A percentile compares a stretch with the other conserved stretches of the same genome.
Conservation (phyloP, 2,113 vertebrate species). For the Colossoma macropomum region DNA sequence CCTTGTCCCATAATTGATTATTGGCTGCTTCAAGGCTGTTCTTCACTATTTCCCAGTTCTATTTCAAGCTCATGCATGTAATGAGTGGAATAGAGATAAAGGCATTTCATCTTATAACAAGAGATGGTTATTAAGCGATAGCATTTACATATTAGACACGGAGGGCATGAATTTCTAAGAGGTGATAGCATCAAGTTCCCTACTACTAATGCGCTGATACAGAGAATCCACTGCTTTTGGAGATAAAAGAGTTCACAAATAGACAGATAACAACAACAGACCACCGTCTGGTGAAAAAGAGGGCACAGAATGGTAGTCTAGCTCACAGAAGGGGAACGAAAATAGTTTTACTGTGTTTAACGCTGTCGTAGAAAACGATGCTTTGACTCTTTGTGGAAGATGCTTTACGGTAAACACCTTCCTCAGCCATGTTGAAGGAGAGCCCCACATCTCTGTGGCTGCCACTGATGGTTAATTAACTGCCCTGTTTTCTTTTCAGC, state of each 20-base stretch:
- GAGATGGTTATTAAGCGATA: neutral
- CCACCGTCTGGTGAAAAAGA: neutral
- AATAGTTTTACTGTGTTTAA: neutral
- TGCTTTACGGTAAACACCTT: neutral
- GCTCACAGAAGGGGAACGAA: neutral
- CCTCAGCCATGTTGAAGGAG: constrained; percentile 22
- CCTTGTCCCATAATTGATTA: neutral
- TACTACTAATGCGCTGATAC: neutral
- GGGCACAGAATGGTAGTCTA: neutral
- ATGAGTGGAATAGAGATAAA: neutral
- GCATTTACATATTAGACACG: neutral
- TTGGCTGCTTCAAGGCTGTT: neutral
- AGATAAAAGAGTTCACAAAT: neutral
- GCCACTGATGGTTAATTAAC: constrained; percentile 68
- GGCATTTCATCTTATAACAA: neutral
- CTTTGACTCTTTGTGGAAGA: neutral
- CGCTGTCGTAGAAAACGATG: neutral
- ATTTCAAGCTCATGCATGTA: neutral
- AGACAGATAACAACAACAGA: neutral
- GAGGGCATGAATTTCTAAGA: neutral
- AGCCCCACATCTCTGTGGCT: constrained; percentile 54
- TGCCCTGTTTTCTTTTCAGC: constrained; percentile 64
- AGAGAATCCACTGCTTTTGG: neutral
- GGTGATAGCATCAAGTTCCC: neutral
- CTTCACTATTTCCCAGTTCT: neutral